phyloP scores from a whole-genome alignment of 1,140 invertebrate species.

The Wasmannia auropunctata region DNA sequence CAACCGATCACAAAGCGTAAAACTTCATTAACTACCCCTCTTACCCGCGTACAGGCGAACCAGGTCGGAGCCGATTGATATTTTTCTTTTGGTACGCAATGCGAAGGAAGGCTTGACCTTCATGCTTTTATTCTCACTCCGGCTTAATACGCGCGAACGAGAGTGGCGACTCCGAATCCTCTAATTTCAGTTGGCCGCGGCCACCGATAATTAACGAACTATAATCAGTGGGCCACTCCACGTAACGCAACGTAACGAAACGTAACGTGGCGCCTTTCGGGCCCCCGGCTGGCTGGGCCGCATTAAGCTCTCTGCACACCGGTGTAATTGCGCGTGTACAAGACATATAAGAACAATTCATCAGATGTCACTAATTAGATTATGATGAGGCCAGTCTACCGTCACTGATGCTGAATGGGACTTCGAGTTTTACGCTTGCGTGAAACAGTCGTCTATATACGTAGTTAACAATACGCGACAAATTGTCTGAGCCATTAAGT shows the following conservation, averaged over 20 bases:
- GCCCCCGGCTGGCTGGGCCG: not conserved
- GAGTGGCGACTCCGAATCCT: slow-evolving; percentile 66
- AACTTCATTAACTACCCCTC: slow-evolving; percentile 12
- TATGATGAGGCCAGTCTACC: slow-evolving; percentile 34
- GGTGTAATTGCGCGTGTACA: not conserved
- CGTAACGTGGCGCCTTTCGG: slow-evolving; percentile 55
- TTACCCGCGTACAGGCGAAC: not conserved
- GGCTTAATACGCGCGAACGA: slow-evolving; percentile 54
- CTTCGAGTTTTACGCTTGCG: not conserved
- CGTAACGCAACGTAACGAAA: slow-evolving; percentile 67
- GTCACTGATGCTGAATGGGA: not conserved
- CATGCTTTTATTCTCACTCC: slow-evolving; percentile 53
- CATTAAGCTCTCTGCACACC: slow-evolving; percentile 57
- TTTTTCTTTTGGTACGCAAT: not conserved
- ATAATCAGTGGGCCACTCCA: slow-evolving; percentile 66
- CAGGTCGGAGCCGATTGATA: not conserved
- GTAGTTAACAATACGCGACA: not conserved
- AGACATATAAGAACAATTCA: slow-evolving; percentile 15
- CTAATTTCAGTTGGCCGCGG: slow-evolving; percentile 68
- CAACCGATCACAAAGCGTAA: slow-evolving; percentile 7
- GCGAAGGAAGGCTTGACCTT: not conserved
- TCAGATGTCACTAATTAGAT: slow-evolving; percentile 64
- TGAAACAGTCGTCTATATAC: not conserved
- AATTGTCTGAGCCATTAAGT: slow-evolving; percentile 5
- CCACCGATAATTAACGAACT: slow-evolving; percentile 74